phyloP scores from a whole-genome alignment of 2,113 vertebrate genomes.

The Engraulis encrasicolus region DNA sequence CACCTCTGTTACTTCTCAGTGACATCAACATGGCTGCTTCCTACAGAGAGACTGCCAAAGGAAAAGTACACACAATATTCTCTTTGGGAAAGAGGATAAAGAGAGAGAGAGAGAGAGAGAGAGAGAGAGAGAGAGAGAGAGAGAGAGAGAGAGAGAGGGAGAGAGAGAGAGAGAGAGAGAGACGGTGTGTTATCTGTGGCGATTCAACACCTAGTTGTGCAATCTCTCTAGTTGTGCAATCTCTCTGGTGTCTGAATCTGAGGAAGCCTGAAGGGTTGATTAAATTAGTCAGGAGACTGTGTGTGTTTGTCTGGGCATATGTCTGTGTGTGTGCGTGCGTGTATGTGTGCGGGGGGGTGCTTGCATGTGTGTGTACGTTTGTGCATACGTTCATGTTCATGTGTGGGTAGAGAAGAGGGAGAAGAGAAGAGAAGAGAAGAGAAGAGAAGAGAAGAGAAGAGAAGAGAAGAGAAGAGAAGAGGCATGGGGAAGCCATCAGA shows the following conservation, averaged over 20 bases:
- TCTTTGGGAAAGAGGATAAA: background rate
- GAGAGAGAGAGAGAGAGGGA: no score
- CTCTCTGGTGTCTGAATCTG: background rate
- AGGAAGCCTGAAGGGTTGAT: background rate
- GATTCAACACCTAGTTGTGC: background rate
- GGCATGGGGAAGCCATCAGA: background rate
- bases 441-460: no score
- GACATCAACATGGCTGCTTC: background rate
- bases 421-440: no score
- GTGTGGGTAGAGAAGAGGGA: background rate
- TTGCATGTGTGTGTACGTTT: slow-evolving; percentile 48
- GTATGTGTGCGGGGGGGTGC: no score
- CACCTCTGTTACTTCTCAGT: background rate
- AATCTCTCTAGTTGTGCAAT: background rate
- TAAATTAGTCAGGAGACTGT: background rate
- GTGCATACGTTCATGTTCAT: background rate
- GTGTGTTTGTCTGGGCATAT: slow-evolving; percentile 28
- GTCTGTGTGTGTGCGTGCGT: slow-evolving; percentile 34
- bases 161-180: background rate
- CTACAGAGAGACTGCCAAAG: background rate
- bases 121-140: background rate
- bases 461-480: background rate
- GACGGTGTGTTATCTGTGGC: background rate
- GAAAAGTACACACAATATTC: background rate
- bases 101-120: background rate